Evolutionary conservation across 2,888 invertebrate genomes (phyloP).

Genomic region (Sminthurinus aureus): DNA sequence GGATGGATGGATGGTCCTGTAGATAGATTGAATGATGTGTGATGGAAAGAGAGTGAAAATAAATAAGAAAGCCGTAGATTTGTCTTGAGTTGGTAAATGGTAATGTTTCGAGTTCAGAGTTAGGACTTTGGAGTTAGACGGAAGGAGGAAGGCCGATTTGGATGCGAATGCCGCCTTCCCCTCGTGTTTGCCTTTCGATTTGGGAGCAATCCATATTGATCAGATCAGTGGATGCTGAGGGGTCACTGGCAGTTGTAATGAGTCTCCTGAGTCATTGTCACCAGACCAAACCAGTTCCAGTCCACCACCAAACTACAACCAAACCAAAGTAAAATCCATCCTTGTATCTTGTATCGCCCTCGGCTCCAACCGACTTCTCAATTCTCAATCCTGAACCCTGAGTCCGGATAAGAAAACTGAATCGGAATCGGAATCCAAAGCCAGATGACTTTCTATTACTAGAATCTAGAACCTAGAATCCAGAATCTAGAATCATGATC

Average conservation of each 20-base stretch:
- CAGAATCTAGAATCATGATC: no score
- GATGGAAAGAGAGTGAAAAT: conserved; percentile 41
- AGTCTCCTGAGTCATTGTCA: conserved; percentile 47
- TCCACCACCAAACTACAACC: no score
- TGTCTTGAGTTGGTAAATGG: conserved; percentile 18
- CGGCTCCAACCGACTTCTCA: no score
- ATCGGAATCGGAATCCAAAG: no score
- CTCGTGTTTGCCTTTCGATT: conserved; percentile 52
- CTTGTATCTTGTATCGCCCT: no score
- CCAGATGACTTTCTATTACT: no score
- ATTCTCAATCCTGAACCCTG: no score
- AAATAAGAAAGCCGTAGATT: conserved; percentile 33
- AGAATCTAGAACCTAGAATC: no score
- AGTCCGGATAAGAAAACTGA: no score
- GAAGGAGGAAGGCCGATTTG: neutral
- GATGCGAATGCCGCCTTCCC: conserved; percentile 27
- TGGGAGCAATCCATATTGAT: conserved; percentile 58
- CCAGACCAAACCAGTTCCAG: neutral
- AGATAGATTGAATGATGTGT: conserved; percentile 42
- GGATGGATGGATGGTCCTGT: conserved; percentile 27
- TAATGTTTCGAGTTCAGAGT: no score
- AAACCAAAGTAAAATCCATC: no score
- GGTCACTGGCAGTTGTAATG: conserved; percentile 55
- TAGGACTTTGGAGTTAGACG: neutral
- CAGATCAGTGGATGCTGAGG: conserved; percentile 44